Evolutionary conservation across 2,888 invertebrate species (phyloP), one percentile per base, ranked within the genome.

Genomic region (Ypsolopha scabrella): DNA sequence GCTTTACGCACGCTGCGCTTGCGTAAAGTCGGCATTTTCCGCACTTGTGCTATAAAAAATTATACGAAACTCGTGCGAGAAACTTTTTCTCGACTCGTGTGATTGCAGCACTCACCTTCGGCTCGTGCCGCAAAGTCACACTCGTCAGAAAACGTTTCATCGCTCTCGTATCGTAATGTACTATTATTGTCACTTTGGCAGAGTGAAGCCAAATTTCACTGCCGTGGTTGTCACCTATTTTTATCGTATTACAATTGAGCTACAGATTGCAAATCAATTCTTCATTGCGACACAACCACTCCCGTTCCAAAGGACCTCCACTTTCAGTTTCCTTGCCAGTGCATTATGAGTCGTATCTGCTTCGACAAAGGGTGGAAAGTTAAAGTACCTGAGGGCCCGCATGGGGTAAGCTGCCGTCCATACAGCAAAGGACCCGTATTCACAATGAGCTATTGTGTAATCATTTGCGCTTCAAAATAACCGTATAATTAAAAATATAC

Each of bases 381-480:
- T 35, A 11, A 33, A 43, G 7, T 7, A 33, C n/a, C 6, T 33
- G 10, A 9, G 34, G n/a, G 45, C 33, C 24, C 34, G 33, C 10
- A 33, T n/a, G 34, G 33, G 37, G 11, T 36, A 13, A 33, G 10
- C 34, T 46, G 33, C n/a, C 44, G 45, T 64, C 65, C 61, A 59
- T 61, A 60, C 60, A 58, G 63, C 63, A 64, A 64, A 64, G 62
- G 59, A 61, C 61, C 61, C 60, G 62, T 68, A 68, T 62, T 67
- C 65, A 72, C 68, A 73, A 72, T 70, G 62, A 64, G 58, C 70
- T 61, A 71, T 72, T 73, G 72, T 74, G 67, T 54, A 60, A 59
- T 64, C 61, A 63, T 62, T 63, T 64, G 63, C 65, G 66, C 62
- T 67, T 62, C 64, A 65, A 69, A 70, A 67, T 72, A 67, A 70